phyloP scores from a whole-genome alignment of 2,888 invertebrate species.

The Pegoplata infirma region DNA sequence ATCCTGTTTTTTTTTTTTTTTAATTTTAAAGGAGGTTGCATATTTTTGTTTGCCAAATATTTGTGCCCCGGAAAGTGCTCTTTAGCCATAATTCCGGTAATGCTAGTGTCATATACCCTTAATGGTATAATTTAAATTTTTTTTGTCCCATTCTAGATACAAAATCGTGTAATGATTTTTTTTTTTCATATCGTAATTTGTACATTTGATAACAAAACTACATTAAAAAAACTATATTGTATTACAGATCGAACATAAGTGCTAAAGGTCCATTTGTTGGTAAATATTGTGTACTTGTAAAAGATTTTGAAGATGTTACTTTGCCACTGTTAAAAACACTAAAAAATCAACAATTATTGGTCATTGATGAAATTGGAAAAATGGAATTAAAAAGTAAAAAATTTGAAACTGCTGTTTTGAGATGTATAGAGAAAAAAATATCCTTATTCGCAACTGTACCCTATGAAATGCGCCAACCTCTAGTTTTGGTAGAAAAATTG shows the following conservation, averaged over 20 bases:
- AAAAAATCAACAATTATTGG: conserved; percentile 70
- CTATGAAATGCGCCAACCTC: conserved; percentile 52
- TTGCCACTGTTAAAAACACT: conserved; percentile 76
- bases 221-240: too few relatives aligned
- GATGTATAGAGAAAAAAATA: conserved; percentile 58
- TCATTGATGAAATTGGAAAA: conserved; percentile 76
- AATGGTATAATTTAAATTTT: too few relatives aligned
- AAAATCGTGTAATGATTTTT: too few relatives aligned
- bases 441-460: conserved; percentile 73
- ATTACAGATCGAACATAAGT: neutral
- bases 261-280: conserved; percentile 79
- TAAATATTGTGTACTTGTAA: conserved; percentile 81
- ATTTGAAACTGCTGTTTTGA: conserved; percentile 67
- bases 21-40: too few relatives aligned
- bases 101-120: too few relatives aligned
- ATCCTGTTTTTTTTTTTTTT: too few relatives aligned
- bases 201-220: too few relatives aligned
- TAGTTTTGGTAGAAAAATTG: conserved; percentile 68
- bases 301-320: conserved; percentile 81
- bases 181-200: too few relatives aligned
- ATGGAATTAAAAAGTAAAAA: conserved; percentile 74
- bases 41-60: too few relatives aligned
- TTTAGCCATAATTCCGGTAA: too few relatives aligned
- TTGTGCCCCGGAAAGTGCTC: too few relatives aligned
- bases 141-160: too few relatives aligned